These are phyloP conservation scores for Synaphobranchus kaupii DNA, from an alignment of 2,797 vertebrate genomes.

Conservation along the genomic window DNA sequence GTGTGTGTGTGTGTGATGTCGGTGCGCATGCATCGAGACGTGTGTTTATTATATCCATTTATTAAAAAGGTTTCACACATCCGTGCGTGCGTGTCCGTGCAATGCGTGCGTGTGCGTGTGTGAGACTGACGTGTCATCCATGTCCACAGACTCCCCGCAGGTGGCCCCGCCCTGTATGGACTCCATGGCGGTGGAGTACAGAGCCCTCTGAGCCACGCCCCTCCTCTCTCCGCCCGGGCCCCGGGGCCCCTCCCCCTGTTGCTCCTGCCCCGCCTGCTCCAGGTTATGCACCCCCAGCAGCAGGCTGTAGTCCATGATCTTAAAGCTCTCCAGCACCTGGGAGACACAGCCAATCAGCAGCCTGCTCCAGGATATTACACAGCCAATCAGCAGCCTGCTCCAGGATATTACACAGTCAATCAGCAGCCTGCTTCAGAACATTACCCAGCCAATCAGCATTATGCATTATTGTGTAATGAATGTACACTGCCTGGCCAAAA, in stretches of 20 bases:
- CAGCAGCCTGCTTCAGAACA: no score
- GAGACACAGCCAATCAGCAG: no score
- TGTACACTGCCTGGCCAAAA: no score
- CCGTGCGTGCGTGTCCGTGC: background rate
- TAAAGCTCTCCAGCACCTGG: constrained; percentile 72
- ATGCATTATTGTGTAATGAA: no score
- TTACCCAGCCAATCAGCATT: no score
- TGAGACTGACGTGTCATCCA: constrained; percentile 91
- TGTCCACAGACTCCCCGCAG: constrained; percentile 89
- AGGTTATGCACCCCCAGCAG: constrained; percentile 96
- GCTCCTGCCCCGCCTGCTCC: constrained; percentile 89
- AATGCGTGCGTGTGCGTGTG: background rate
- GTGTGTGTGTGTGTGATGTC: no score
- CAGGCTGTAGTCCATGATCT: constrained; percentile 69
- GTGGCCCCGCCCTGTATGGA: constrained; percentile 95
- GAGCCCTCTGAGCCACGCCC: constrained; percentile 91
- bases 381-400: no score
- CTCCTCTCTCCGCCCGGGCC: constrained; percentile 86
- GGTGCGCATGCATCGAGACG: no score
- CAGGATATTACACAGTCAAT: no score
- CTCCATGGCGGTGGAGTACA: constrained; percentile 98
- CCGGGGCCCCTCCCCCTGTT: constrained; percentile 85
- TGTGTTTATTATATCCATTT: no score
- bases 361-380: no score
- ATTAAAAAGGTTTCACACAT: no score